phyloP scores from a whole-genome alignment of 2,888 invertebrate genomes.

The Sarcophaga carnaria region DNA sequence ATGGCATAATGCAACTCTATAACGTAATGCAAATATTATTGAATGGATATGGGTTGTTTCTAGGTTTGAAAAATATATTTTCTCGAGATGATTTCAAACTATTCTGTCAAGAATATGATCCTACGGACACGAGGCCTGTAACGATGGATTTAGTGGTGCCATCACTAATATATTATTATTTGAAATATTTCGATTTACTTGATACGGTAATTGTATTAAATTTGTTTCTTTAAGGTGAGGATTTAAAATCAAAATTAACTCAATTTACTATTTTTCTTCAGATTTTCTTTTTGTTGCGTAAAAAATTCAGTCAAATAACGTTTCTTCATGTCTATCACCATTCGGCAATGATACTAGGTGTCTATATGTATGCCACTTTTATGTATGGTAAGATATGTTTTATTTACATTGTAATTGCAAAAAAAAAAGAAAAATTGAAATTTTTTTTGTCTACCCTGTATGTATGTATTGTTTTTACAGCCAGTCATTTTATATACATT shows the following conservation, averaged over 20 bases:
- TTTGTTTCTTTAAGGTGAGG: slow-evolving; percentile 4
- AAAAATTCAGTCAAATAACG: slow-evolving; percentile 89
- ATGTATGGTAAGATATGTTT: slow-evolving; percentile 82
- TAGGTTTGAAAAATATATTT: no score
- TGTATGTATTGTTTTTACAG: slow-evolving; percentile 72
- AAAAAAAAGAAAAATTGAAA: not conserved
- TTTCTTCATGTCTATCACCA: slow-evolving; percentile 93
- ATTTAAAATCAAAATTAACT: slow-evolving; percentile 58
- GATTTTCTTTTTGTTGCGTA: slow-evolving; percentile 88
- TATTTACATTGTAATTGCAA: not conserved
- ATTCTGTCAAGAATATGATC: slow-evolving; percentile 68
- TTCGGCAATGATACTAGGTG: slow-evolving; percentile 86
- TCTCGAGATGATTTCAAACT: slow-evolving; percentile 64
- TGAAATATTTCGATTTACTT: slow-evolving; percentile 86
- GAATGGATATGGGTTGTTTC: slow-evolving; percentile 46
- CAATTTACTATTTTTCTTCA: slow-evolving; percentile 30
- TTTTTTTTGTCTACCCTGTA: not conserved
- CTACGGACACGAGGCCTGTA: slow-evolving; percentile 49
- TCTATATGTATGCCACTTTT: slow-evolving; percentile 84
- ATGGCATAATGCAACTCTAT: slow-evolving; percentile 86
- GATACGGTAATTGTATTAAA: slow-evolving; percentile 83
- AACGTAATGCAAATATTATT: slow-evolving; percentile 84
- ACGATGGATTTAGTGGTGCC: slow-evolving; percentile 80
- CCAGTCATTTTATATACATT: slow-evolving; percentile 86
- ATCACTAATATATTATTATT: slow-evolving; percentile 85